These are phyloP conservation scores for Tympanuchus pallidicinctus DNA, from an alignment of 2,113 vertebrate species.

Conservation along the genomic window DNA sequence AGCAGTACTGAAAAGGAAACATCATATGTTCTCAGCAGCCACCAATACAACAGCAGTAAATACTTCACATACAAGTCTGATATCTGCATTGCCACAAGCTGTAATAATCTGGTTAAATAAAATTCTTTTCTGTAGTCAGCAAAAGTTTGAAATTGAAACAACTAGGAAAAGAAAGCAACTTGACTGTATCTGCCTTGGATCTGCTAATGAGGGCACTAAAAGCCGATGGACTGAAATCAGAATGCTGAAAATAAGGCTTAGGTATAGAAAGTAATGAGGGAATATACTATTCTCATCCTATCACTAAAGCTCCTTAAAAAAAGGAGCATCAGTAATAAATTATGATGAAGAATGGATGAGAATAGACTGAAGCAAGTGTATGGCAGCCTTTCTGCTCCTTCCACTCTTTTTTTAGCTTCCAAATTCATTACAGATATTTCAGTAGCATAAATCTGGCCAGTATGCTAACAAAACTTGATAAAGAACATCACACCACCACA, in stretches of 20 bases:
- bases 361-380: background rate
- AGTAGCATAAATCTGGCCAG: background rate
- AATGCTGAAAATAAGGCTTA: background rate
- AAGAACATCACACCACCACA: background rate
- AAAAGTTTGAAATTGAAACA: background rate
- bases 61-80: background rate
- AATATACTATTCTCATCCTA: background rate
- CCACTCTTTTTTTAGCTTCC: background rate
- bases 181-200: background rate
- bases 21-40: background rate
- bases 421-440: background rate
- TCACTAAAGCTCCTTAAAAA: background rate
- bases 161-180: background rate
- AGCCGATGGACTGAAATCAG: background rate
- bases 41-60: background rate
- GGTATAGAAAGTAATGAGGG: background rate
- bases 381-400: background rate
- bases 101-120: background rate
- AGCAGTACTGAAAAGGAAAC: background rate
- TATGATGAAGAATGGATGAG: background rate
- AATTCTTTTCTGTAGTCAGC: background rate
- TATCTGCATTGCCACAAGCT: background rate
- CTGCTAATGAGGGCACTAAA: background rate
- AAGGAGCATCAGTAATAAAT: background rate
- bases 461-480: background rate